phyloP scores from a whole-genome alignment of 2,888 invertebrate genomes.

The Pilophorus perplexus region DNA sequence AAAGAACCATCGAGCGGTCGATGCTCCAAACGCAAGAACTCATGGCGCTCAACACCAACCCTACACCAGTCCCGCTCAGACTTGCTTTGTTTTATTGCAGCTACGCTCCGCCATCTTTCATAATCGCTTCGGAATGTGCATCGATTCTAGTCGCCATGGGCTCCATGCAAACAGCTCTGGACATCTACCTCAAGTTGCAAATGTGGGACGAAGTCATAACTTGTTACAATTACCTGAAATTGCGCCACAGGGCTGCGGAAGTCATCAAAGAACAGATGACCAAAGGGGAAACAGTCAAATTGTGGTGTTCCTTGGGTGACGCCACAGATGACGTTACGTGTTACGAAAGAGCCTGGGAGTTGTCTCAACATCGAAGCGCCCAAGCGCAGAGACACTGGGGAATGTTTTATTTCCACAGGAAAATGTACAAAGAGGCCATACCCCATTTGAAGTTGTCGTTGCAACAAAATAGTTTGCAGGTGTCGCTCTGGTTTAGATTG shows the following conservation, averaged over 20 bases:
- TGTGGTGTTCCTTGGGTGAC: conserved; percentile 91
- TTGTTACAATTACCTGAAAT: conserved; percentile 81
- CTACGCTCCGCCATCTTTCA: conserved; percentile 72
- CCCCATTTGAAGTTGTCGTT: conserved; percentile 78
- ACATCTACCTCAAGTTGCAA: conserved; percentile 70
- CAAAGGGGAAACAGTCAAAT: conserved; percentile 74
- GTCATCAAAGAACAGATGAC: conserved; percentile 77
- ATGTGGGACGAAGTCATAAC: conserved; percentile 90
- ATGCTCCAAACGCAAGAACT: conserved; percentile 55
- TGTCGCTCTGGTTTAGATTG: conserved; percentile 78
- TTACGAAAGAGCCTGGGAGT: conserved; percentile 88
- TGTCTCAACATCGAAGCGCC: conserved; percentile 77
- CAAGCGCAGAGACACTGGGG: conserved; percentile 89
- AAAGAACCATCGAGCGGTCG: conserved; percentile 82
- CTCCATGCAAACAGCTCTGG: conserved; percentile 78
- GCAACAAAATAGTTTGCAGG: conserved; percentile 83
- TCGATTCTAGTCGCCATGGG: conserved; percentile 77
- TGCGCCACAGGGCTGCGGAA: conserved; percentile 87
- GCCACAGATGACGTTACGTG: conserved; percentile 70
- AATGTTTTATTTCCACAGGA: conserved; percentile 68
- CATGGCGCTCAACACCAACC: conserved; percentile 40
- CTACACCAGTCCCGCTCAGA: conserved; percentile 53
- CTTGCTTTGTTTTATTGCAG: conserved; percentile 66
- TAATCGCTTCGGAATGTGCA: conserved; percentile 71
- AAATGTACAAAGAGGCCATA: conserved; percentile 74